Evolutionary conservation across 2,797 vertebrate genomes (phyloP).

Genomic region (Takifugu rubripes): DNA sequence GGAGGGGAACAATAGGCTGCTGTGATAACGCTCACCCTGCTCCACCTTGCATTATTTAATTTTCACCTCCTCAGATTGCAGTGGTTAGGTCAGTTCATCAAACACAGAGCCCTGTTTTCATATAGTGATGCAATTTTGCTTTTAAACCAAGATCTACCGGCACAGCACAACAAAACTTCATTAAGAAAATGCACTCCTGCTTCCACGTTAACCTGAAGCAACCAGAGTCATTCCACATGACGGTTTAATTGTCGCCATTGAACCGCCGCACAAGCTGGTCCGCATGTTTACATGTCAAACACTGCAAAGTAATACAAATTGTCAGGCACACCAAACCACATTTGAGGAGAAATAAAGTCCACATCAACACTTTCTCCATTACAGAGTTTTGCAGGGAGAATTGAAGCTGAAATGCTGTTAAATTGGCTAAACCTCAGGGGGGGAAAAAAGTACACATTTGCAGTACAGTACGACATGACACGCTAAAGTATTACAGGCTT

Average conservation of each 20-base stretch:
- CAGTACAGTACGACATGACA: slow-evolving; percentile 24
- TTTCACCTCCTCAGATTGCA: slow-evolving; percentile 18
- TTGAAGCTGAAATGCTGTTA: slow-evolving; percentile 14
- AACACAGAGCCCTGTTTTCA: not conserved
- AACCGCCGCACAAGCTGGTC: slow-evolving; percentile 27
- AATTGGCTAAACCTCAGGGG: slow-evolving; percentile 20
- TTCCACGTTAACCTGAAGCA: too few relatives aligned
- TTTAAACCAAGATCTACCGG: too few relatives aligned
- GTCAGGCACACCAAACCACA: slow-evolving; percentile 37
- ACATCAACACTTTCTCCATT: slow-evolving; percentile 44
- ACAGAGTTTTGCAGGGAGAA: slow-evolving; percentile 24
- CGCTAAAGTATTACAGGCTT: slow-evolving; percentile 32
- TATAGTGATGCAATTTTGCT: too few relatives aligned
- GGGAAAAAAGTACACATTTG: slow-evolving; percentile 18
- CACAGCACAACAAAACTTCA: too few relatives aligned
- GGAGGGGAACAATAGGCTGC: slow-evolving; percentile 26
- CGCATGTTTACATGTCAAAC: slow-evolving; percentile 48
- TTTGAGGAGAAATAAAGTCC: slow-evolving; percentile 35
- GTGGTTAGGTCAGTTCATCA: not conserved
- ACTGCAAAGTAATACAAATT: slow-evolving; percentile 35
- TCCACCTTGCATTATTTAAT: slow-evolving; percentile 22
- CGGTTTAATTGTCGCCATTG: slow-evolving; percentile 35
- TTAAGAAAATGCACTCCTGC: too few relatives aligned
- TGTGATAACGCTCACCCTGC: slow-evolving; percentile 33
- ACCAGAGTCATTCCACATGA: slow-evolving; percentile 23